Evolutionary conservation across 2,113 vertebrate genomes (phyloP), one percentile per base, ranked within the genome.

Genomic region (Ranitomeya variabilis): DNA sequence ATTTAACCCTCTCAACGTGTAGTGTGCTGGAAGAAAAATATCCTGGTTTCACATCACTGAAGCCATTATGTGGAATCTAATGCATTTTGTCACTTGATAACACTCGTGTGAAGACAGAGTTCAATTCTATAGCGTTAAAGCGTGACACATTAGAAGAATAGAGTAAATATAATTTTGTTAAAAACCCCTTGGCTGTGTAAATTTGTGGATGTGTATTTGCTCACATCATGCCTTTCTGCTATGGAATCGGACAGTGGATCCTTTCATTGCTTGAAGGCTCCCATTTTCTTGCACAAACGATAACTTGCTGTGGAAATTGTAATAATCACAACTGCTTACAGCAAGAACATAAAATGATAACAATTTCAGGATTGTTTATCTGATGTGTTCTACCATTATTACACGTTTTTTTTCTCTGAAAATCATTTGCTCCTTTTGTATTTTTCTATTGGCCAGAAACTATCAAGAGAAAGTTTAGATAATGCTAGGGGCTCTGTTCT

Each of bases 251-350:
- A 15, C 77, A 79, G 21, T 21, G 51, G 21, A 26, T 57, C 54
- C 21, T 57, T 15, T 57, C n/a, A 55, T 57, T n/a, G 6, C 55
- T 23, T 80, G 10, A 21, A 59, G n/a, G 12, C 54, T 9, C 11
- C 1, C 0, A 52, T 77, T 23, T 76, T 16, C 26, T 26, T 26
- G 23, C 67, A 71, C 13, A 23, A 71, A 23, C 13, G 69, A 37
- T 37, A 73, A 73, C 67, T 77, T 77, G 18, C 74, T 77, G 74
- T 51, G 74, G 16, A 77, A 51, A 77, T 21, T 77, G 74, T 77
- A 77, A 52, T 77, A 52, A 77, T 77, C 19, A 52, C 74, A 77
- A 77, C 3, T 52, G 15, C 19, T 77, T 51, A 10, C 37, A 11
- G 2, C 73, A 76, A 51, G 31, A 45, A 76, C 73, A 51, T 45